phyloP scores from a whole-genome alignment of 2,888 invertebrate species.

The Lithophane socia region DNA sequence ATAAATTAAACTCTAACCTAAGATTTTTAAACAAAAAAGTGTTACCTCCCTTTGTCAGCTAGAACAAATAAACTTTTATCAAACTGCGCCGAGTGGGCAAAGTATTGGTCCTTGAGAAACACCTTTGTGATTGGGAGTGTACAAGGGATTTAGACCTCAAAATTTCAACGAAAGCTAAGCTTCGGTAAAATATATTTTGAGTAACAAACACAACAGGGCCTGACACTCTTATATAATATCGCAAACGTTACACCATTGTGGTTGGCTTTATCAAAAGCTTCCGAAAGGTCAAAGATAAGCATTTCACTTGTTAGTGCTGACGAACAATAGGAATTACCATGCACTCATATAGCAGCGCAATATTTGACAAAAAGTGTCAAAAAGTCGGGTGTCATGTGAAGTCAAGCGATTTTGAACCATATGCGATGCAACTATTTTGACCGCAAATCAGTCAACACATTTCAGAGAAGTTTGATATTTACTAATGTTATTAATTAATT shows the following conservation, averaged over 20 bases:
- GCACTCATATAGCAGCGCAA: too few species aligned
- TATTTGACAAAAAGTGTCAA: too few species aligned
- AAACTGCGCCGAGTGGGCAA: too few species aligned
- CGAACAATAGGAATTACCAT: too few species aligned
- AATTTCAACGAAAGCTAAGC: neutral
- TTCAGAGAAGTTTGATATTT: slow-evolving; percentile 1
- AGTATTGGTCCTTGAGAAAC: slow-evolving; percentile 17
- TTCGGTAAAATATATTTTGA: neutral
- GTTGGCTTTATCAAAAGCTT: slow-evolving; percentile 22
- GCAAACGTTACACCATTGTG: neutral
- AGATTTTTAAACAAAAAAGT: too few species aligned
- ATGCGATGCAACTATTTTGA: too few species aligned
- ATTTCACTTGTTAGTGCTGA: neutral
- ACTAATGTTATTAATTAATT: slow-evolving; percentile 9
- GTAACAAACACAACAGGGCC: neutral
- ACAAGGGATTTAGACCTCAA: neutral
- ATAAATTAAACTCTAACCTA: too few species aligned
- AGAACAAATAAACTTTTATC: too few species aligned
- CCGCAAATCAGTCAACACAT: neutral
- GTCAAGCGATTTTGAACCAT: too few species aligned
- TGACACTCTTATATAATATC: too few species aligned
- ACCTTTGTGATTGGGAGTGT: neutral
- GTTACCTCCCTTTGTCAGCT: too few species aligned
- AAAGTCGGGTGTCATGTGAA: too few species aligned
- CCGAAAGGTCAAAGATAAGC: neutral